A percentile compares a stretch with the other conserved stretches of the same genome.
These are phyloP conservation scores for Chromobotia macracanthus DNA, from an alignment of 2,797 vertebrate species.

Conservation along the genomic window DNA sequence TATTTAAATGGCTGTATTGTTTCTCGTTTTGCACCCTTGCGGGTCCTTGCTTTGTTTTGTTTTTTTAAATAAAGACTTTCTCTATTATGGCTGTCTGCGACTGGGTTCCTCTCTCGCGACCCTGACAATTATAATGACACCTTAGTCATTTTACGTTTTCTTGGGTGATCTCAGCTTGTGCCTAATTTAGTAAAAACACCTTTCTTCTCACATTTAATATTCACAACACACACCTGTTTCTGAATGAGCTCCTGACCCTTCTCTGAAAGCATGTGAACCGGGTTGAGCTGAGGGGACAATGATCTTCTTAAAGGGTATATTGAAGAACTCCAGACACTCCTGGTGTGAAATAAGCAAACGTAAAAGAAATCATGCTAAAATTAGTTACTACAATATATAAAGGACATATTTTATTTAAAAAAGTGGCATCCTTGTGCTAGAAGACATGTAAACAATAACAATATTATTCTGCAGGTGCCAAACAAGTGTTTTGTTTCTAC, in stretches of 20 bases:
- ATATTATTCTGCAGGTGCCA: no score
- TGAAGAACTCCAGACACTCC: conserved; percentile 99
- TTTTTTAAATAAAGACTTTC: no score
- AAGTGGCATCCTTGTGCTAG: background rate
- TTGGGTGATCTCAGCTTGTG: background rate
- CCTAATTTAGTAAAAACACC: background rate
- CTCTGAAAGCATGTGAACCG: conserved; percentile 96
- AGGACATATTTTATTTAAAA: no score
- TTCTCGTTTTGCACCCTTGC: no score
- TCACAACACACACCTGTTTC: conserved; percentile 84
- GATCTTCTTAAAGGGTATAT: conserved; percentile 96
- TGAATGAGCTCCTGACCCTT: conserved; percentile 99
- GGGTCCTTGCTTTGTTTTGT: no score
- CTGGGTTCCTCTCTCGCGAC: no score
- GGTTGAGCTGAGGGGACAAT: conserved; percentile 96
- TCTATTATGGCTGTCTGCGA: no score
- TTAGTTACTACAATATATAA: no score
- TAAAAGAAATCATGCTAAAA: background rate
- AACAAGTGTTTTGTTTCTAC: background rate
- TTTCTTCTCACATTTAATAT: background rate
- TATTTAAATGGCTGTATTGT: no score
- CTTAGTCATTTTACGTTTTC: background rate
- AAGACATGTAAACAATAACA: no score
- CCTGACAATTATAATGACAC: no score
- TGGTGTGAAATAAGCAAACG: conserved; percentile 60